Percentiles rank a stretch among this genome's conserved stretches.
Conservation (phyloP, 1,140 invertebrate genomes). For the Papilio glaucus region DNA sequence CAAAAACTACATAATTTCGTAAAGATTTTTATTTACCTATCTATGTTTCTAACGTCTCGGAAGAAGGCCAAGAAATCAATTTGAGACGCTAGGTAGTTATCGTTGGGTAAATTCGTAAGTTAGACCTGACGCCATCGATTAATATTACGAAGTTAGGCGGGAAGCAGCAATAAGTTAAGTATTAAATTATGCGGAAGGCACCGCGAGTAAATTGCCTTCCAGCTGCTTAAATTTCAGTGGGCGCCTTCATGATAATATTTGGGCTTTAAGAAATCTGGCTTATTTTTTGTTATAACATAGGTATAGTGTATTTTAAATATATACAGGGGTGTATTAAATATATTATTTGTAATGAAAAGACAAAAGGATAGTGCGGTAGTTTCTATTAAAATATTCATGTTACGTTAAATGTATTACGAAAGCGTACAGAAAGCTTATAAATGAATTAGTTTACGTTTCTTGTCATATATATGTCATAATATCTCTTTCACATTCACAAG, state of each 20-base stretch:
- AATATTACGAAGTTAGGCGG: conserved; percentile 57
- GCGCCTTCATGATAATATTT: conserved; percentile 15
- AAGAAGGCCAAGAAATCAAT: not conserved
- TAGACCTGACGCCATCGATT: conserved; percentile 53
- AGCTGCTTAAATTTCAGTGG: conserved; percentile 31
- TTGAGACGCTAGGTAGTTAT: not conserved
- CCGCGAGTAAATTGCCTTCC: conserved; percentile 28
- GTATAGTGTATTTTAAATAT: no score
- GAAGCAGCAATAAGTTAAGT: conserved; percentile 54
- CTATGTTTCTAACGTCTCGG: not conserved
- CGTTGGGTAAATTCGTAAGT: conserved; percentile 54
- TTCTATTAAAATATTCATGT: no score
- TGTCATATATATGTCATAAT: no score
- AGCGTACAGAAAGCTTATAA: no score
- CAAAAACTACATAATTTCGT: no score
- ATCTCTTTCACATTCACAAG: no score
- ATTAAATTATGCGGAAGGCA: conserved; percentile 49
- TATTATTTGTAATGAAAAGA: no score
- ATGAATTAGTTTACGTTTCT: no score
- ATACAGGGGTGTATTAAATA: no score
- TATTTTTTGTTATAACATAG: not conserved
- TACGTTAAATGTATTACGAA: no score
- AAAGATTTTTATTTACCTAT: not conserved
- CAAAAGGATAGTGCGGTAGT: no score
- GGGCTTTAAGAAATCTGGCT: not conserved